These are phyloP conservation scores for Smittia aterrima DNA, from an alignment of 2,888 invertebrate genomes.

Conservation along the genomic window DNA sequence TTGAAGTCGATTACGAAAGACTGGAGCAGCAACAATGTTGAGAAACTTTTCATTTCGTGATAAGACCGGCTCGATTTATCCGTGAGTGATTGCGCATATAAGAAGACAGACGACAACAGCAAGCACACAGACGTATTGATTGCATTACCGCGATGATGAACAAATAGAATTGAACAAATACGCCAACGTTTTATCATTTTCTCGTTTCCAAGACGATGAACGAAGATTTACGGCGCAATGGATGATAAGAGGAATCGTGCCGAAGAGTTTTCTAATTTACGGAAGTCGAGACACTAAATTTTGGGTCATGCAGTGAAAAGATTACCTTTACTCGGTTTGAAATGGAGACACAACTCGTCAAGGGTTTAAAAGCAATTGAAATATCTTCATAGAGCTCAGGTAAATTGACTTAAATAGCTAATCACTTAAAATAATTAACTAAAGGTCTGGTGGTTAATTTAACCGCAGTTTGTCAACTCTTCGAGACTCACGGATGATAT, in stretches of 20 bases:
- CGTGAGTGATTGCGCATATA: not conserved
- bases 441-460: not conserved
- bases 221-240: not conserved
- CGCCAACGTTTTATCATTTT: not conserved
- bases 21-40: too few species aligned
- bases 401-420: not conserved
- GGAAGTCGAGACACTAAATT: constrained; percentile 1
- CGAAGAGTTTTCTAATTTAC: not conserved
- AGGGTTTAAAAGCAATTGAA: not conserved
- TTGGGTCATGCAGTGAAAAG: too few species aligned
- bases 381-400: not conserved
- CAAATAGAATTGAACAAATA: not conserved
- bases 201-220: not conserved
- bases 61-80: not conserved
- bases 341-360: not conserved
- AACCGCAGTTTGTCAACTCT: not conserved
- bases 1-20: too few species aligned
- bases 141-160: not conserved
- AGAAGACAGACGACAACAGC: not conserved
- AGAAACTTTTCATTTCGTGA: not conserved
- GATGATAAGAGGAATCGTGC: not conserved
- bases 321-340: too few species aligned
- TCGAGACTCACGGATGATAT: not conserved
- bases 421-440: not conserved
- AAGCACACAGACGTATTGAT: not conserved